Evolutionary conservation across 2,113 vertebrate genomes (phyloP), one percentile per base, ranked within the genome.

Genomic region (Grammatotria lemairii): DNA sequence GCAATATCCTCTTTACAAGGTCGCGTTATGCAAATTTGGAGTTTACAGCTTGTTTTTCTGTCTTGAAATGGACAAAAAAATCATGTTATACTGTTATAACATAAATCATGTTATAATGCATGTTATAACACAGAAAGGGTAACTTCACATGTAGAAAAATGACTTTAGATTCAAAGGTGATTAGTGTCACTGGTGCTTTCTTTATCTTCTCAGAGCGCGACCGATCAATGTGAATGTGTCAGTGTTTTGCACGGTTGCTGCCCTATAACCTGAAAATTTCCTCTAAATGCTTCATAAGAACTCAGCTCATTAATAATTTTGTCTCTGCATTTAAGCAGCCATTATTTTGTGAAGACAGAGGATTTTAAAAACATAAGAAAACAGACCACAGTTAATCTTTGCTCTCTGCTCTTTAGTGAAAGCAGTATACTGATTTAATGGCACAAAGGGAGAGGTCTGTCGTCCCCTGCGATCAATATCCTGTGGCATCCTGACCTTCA

Each of bases 401-500:
- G 23, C 40, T 53, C 8, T 38, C 12, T 9, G 40, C 40, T 57
- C 19, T 38, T 13, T 6, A 8, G 58, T 49, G 58, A 60, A 35
- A 31, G 79, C 16, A 2, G 7, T 79, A 21, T 58, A 85, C 19
- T 86, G 1, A 87, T 89, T 91, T 88, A 51, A 57, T 13, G 9
- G 31, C 42, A n/a, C 35, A 26, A 40, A 83, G n/a, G 5, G 26
- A 57, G 60, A 85, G 42, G 33, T 83, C 86, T 87, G 65, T 65
- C 79, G 55, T 85, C 80, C 42, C 14, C 7, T 51, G 60, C 54
- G 84, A 90, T 94, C 90, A 5, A 92, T 92, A 85, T 75, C 79
- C 70, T 8, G 65, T 16, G 53, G n/a, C 85, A 84, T 55, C 21
- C 88, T 93, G 93, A 93, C 92, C 93, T 94, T 92, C 90, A 92